A percentile compares a stretch with the other conserved stretches of the same genome.
phyloP scores from a whole-genome alignment of 2,888 invertebrate genomes.

The Gymnosoma rotundatum region DNA sequence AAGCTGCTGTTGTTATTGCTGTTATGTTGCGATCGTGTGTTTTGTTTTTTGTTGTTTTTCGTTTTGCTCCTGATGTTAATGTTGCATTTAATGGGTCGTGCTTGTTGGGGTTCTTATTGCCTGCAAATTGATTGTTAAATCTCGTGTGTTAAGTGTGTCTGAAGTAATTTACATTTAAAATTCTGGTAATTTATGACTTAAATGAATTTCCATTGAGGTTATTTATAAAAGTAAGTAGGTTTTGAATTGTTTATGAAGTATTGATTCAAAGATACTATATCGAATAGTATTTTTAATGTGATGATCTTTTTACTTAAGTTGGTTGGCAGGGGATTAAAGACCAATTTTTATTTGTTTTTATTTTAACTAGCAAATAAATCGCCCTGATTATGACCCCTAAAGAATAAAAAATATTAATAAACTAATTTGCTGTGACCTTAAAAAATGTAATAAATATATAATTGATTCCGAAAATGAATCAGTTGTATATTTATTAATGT shows the following conservation, averaged over 20 bases:
- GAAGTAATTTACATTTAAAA: slow-evolving; percentile 55
- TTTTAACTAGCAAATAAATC: too few species aligned
- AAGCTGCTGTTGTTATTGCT: slow-evolving; percentile 46
- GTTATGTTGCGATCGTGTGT: slow-evolving; percentile 31
- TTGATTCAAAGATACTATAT: neutral
- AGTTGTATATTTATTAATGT: too few species aligned
- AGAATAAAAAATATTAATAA: too few species aligned
- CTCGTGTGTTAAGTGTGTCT: slow-evolving; percentile 70
- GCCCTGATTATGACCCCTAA: too few species aligned
- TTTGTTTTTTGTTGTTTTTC: slow-evolving; percentile 8
- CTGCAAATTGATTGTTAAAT: slow-evolving; percentile 64
- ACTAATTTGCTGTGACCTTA: too few species aligned
- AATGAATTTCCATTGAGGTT: neutral
- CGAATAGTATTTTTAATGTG: too few species aligned
- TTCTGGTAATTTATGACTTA: slow-evolving; percentile 20
- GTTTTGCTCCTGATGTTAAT: slow-evolving; percentile 32
- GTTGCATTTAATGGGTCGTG: slow-evolving; percentile 65
- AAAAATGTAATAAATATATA: too few species aligned
- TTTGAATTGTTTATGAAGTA: slow-evolving; percentile 23
- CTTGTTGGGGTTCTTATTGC: slow-evolving; percentile 59
- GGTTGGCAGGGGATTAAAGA: too few species aligned
- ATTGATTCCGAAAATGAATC: too few species aligned
- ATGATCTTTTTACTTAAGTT: too few species aligned
- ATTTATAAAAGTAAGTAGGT: neutral
- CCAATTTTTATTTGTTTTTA: too few species aligned